Evolutionary conservation across 1,140 invertebrate species (phyloP).

Genomic region (Agrypnia vestita): DNA sequence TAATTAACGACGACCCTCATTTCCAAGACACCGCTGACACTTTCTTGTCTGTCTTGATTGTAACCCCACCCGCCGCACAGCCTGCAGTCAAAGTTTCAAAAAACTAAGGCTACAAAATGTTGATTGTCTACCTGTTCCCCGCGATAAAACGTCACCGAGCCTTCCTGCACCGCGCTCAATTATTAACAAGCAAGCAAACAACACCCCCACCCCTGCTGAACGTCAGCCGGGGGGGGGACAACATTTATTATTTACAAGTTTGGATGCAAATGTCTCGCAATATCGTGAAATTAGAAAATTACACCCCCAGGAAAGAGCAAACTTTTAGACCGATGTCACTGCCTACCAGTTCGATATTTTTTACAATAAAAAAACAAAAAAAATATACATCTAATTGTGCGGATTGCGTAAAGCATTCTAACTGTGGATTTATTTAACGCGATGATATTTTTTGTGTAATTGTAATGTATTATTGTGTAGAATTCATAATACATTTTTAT

Average conservation of each 20-base stretch:
- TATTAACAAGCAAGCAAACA: conserved; percentile 3
- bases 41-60: too few species aligned
- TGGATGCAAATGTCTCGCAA: conserved; percentile 22
- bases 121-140: neutral
- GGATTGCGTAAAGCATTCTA: too few species aligned
- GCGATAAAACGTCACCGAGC: neutral
- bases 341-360: neutral
- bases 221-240: neutral
- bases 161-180: conserved; percentile 27
- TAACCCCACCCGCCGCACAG: neutral
- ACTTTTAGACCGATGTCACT: conserved; percentile 4
- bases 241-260: conserved; percentile 38
- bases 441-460: too few species aligned
- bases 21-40: too few species aligned
- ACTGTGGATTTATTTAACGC: too few species aligned
- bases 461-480: too few species aligned
- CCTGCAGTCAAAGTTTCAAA: conserved; percentile 5
- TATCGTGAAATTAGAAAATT: conserved; percentile 38
- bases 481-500: too few species aligned
- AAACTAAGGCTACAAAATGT: conserved; percentile 1
- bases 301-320: neutral
- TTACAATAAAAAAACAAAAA: too few species aligned
- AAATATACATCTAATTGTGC: too few species aligned
- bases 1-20: too few species aligned
- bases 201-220: neutral